Percentiles rank a stretch among this genome's conserved stretches.
phyloP scores from a whole-genome alignment of 2,113 vertebrate genomes.

The Corynorhinus townsendii region DNA sequence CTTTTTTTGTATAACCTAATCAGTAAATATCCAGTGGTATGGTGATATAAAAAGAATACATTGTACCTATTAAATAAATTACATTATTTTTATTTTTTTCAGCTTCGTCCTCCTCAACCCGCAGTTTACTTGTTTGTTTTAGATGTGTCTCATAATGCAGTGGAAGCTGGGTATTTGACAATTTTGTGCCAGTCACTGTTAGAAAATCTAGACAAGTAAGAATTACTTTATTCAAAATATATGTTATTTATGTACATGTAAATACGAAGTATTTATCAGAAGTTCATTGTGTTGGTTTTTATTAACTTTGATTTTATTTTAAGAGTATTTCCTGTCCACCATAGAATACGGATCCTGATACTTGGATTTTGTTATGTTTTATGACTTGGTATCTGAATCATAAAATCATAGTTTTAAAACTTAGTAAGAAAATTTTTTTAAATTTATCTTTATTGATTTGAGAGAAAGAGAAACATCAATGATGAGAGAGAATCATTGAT shows the following conservation, averaged over 20 bases:
- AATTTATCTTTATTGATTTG: no score
- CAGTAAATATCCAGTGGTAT: background rate
- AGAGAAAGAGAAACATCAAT: no score
- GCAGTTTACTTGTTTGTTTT: conserved; percentile 97
- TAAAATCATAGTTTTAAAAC: background rate
- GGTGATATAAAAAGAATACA: background rate
- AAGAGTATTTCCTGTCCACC: background rate
- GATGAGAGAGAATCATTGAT: no score
- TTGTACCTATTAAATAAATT: background rate
- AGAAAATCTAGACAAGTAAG: conserved; percentile 97
- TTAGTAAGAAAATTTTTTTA: background rate
- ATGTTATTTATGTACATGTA: background rate
- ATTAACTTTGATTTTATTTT: background rate
- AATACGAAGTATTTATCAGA: background rate
- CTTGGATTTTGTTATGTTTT: background rate
- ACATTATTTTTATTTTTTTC: conserved; percentile 59
- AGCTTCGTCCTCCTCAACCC: conserved; percentile 97
- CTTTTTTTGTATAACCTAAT: background rate
- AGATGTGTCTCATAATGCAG: conserved; percentile 96
- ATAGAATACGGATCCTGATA: background rate
- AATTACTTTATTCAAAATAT: conserved; percentile 17
- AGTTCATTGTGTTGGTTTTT: background rate
- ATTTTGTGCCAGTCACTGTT: conserved; percentile 92
- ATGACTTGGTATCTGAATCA: background rate
- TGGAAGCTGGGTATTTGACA: conserved; percentile 94